Evolutionary conservation across 2,888 invertebrate species (phyloP).

Genomic region (Dilophus febrilis): DNA sequence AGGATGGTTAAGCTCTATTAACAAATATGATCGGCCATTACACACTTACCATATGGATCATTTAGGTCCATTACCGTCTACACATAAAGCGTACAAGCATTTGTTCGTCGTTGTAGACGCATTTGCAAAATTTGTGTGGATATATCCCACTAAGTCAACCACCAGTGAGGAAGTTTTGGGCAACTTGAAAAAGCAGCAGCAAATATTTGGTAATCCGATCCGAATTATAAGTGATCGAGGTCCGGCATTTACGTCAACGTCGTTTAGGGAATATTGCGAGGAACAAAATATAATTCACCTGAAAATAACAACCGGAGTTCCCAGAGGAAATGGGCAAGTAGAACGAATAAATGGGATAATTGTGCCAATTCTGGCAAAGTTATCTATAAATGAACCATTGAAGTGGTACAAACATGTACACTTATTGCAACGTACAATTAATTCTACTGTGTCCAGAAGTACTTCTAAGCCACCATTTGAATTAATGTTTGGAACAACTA

Average conservation of each 20-base stretch:
- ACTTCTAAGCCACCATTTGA: conserved; percentile 1
- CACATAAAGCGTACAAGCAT: conserved; percentile 13
- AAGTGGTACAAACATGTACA: conserved; percentile 2
- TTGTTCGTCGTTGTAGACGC: neutral
- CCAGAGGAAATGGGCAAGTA: conserved; percentile 10
- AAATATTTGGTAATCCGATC: conserved; percentile 7
- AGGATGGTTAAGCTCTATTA: conserved; percentile 17
- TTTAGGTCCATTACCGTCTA: conserved; percentile 17
- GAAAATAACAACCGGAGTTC: conserved; percentile 10
- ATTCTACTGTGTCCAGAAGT: conserved; percentile 1
- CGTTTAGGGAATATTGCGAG: conserved; percentile 4
- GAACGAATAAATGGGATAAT: conserved; percentile 8
- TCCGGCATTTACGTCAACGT: conserved; percentile 10
- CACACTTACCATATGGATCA: conserved; percentile 20
- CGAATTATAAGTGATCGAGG: conserved; percentile 10
- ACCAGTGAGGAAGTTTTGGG: conserved; percentile 8
- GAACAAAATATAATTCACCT: neutral
- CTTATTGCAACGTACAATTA: conserved; percentile 1
- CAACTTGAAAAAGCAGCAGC: conserved; percentile 5
- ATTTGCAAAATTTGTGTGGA: conserved; percentile 6
- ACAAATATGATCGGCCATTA: conserved; percentile 17
- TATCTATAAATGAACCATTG: neutral
- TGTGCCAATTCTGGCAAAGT: conserved; percentile 8
- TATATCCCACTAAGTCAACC: conserved; percentile 10
- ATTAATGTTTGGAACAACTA: neutral